Conservation (phyloP, 2,113 vertebrate species). For the Propithecus coquereli region DNA sequence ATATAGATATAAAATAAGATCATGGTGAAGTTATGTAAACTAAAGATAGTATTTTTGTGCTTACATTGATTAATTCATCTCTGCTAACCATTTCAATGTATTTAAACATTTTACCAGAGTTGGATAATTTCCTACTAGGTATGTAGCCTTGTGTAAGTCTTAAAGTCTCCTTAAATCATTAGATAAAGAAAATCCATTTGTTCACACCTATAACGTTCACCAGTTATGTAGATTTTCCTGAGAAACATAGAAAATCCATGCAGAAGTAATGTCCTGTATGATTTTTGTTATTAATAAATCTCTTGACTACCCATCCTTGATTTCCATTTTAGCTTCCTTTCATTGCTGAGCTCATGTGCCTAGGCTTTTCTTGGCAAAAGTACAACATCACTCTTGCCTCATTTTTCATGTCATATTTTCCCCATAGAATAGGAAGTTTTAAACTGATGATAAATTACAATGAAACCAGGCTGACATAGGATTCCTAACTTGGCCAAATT, state of each 20-base stretch:
- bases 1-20: neutral
- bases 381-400: neutral
- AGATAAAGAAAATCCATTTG: neutral
- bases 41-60: neutral
- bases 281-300: neutral
- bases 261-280: neutral
- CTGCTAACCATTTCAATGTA: neutral
- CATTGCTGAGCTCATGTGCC: neutral
- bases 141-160: neutral
- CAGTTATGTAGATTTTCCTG: neutral
- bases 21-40: neutral
- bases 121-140: neutral
- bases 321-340: neutral
- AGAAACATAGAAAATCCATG: neutral
- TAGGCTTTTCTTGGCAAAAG: neutral
- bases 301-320: neutral
- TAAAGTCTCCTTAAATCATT: neutral
- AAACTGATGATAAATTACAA: slow-evolving; percentile 25
- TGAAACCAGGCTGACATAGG: neutral
- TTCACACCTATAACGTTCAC: neutral
- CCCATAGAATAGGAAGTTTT: neutral
- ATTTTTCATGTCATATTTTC: slow-evolving; percentile 33
- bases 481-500: slow-evolving; percentile 1
- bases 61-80: neutral
- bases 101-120: neutral